Evolutionary conservation across 2,888 invertebrate genomes (phyloP).

Genomic region (Platypus cylindrus): DNA sequence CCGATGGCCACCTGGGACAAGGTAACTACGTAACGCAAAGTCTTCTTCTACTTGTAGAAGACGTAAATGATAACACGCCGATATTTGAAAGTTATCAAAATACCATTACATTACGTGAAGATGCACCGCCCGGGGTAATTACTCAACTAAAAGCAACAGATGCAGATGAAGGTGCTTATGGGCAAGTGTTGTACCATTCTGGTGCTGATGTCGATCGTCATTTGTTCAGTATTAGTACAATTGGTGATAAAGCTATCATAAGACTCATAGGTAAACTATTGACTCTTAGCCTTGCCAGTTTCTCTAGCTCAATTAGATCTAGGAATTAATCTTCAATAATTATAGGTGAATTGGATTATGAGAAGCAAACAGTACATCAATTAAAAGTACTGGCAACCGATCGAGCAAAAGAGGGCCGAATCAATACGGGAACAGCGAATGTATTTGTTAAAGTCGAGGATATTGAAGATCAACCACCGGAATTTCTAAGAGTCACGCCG

Average conservation of each 20-base stretch:
- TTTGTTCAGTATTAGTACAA: constrained; percentile 67
- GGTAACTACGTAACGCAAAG: constrained; percentile 85
- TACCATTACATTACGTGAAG: constrained; percentile 68
- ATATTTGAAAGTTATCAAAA: constrained; percentile 76
- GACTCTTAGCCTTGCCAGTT: too few relatives aligned
- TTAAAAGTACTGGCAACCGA: constrained; percentile 71
- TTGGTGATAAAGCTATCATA: constrained; percentile 74
- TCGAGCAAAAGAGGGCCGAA: constrained; percentile 64
- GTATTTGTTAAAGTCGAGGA: constrained; percentile 78
- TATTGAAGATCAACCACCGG: constrained; percentile 84
- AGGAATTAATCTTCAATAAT: constrained; percentile 1
- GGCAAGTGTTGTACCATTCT: constrained; percentile 80
- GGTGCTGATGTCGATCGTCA: constrained; percentile 67
- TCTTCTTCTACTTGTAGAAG: constrained; percentile 75
- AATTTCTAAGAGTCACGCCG: constrained; percentile 75
- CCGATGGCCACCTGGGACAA: constrained; percentile 75
- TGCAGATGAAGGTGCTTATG: constrained; percentile 82
- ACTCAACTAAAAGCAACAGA: constrained; percentile 78
- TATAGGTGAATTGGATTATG: constrained; percentile 58
- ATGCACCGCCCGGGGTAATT: constrained; percentile 61
- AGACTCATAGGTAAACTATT: constrained; percentile 58
- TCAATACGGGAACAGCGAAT: constrained; percentile 85
- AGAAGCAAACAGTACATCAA: constrained; percentile 76
- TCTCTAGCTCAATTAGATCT: too few relatives aligned
- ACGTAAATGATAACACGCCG: constrained; percentile 85